A percentile compares a stretch with the other conserved stretches of the same genome.
These are phyloP conservation scores for Plectus sambesii DNA, from an alignment of 1,140 invertebrate species.

Conservation along the genomic window DNA sequence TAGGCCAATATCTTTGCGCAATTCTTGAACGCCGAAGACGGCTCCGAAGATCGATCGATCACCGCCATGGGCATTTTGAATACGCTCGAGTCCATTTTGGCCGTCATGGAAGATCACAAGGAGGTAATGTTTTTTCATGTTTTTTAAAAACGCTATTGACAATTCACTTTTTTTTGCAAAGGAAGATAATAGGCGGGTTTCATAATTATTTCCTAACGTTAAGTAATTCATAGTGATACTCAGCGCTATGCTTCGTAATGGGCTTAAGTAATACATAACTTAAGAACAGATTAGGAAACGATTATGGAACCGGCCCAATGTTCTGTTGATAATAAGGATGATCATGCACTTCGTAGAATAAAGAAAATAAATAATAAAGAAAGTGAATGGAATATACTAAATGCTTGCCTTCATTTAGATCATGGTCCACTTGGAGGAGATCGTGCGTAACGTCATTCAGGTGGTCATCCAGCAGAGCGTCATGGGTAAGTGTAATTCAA, in stretches of 20 bases:
- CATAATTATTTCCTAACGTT: too few species aligned
- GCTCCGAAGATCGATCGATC: constrained; percentile 78
- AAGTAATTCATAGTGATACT: too few species aligned
- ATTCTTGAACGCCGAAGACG: constrained; percentile 57
- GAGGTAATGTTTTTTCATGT: constrained; percentile 41
- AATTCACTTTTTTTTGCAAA: not conserved
- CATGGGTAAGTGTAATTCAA: constrained; percentile 55
- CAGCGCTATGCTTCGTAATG: too few species aligned
- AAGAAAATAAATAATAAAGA: too few species aligned
- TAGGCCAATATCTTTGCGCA: constrained; percentile 77
- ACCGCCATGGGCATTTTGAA: constrained; percentile 90
- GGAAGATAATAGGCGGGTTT: too few species aligned
- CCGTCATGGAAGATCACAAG: constrained; percentile 78
- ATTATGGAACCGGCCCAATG: too few species aligned
- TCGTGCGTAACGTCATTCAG: constrained; percentile 77
- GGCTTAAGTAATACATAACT: too few species aligned
- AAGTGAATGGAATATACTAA: not conserved
- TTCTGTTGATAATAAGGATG: too few species aligned
- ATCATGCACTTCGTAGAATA: too few species aligned
- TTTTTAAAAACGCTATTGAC: constrained; percentile 4
- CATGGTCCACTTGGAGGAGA: constrained; percentile 75
- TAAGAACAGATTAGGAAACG: too few species aligned
- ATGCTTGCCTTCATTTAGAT: constrained; percentile 54
- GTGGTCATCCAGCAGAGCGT: constrained; percentile 73
- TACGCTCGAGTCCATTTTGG: constrained; percentile 86